Evolutionary conservation across 2,797 vertebrate species (phyloP).

Genomic region (Sus cebifrons): DNA sequence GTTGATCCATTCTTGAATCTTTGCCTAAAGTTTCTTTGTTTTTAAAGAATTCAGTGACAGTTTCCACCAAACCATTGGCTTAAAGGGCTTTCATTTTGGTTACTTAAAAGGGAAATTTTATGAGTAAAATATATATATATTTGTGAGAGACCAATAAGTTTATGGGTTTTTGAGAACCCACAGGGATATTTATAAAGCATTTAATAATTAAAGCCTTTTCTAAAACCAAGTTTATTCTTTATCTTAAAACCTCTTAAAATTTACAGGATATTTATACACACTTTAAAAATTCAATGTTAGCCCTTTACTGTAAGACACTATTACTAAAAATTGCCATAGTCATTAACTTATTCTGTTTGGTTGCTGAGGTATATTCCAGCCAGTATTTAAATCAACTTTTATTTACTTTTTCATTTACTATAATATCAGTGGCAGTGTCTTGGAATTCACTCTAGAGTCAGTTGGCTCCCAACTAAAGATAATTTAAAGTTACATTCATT

Average conservation of each 20-base stretch:
- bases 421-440: slow-evolving; percentile 9
- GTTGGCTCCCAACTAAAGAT: background rate
- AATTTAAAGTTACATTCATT: background rate
- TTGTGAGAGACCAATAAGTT: background rate
- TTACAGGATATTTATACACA: slow-evolving; percentile 31
- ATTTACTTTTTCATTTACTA: background rate
- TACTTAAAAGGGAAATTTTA: background rate
- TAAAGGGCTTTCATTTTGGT: slow-evolving; percentile 49
- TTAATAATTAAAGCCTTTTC: slow-evolving; percentile 14
- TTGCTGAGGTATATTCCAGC: background rate
- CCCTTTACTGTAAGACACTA: background rate
- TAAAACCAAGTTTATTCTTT: slow-evolving; percentile 42
- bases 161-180: background rate
- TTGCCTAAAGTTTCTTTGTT: slow-evolving; percentile 20
- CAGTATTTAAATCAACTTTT: background rate
- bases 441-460: background rate
- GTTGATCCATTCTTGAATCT: background rate
- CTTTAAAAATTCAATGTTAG: slow-evolving; percentile 53
- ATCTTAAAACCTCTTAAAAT: slow-evolving; percentile 62
- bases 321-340: background rate
- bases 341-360: background rate
- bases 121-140: slow-evolving; percentile 10
- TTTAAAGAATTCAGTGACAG: background rate
- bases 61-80: background rate
- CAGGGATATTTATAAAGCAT: slow-evolving; percentile 5